These are phyloP conservation scores for Eulacestoma nigropectus DNA, from an alignment of 2,113 vertebrate species.

Conservation along the genomic window DNA sequence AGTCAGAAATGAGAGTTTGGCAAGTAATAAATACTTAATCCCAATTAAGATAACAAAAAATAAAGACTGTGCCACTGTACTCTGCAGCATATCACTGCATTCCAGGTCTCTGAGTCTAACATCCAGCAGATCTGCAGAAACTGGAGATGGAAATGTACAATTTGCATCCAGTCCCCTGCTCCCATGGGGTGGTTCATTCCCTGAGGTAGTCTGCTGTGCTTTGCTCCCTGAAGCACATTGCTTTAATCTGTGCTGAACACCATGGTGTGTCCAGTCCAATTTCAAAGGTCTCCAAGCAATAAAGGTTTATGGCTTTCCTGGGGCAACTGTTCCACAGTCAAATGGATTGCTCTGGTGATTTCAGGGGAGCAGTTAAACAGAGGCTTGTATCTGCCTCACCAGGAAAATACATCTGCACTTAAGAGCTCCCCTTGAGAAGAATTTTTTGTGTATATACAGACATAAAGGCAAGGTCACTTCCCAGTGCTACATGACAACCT, in stretches of 20 bases:
- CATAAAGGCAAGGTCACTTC: neutral
- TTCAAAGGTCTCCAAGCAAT: constrained; percentile 1
- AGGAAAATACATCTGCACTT: neutral
- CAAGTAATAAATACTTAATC: neutral
- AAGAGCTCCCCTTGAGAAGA: neutral
- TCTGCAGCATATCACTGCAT: neutral
- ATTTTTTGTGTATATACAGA: neutral
- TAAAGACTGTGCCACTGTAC: neutral
- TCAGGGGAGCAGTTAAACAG: neutral
- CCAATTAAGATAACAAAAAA: neutral
- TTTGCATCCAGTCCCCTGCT: neutral
- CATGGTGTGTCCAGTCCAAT: neutral
- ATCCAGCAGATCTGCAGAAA: neutral
- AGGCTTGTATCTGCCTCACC: neutral
- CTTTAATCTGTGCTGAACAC: neutral
- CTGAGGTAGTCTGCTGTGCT: neutral
- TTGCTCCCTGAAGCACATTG: neutral
- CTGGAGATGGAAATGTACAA: neutral
- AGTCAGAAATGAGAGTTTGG: neutral
- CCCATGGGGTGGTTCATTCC: fast-evolving
- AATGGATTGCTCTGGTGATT: neutral
- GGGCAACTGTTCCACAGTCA: neutral
- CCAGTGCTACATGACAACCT: neutral
- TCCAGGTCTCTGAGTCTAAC: neutral
- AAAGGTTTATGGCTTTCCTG: constrained; percentile 16